Evolutionary conservation across 2,797 vertebrate genomes (phyloP), one percentile per base, ranked within the genome.

Genomic region (Diplodus puntazzo): DNA sequence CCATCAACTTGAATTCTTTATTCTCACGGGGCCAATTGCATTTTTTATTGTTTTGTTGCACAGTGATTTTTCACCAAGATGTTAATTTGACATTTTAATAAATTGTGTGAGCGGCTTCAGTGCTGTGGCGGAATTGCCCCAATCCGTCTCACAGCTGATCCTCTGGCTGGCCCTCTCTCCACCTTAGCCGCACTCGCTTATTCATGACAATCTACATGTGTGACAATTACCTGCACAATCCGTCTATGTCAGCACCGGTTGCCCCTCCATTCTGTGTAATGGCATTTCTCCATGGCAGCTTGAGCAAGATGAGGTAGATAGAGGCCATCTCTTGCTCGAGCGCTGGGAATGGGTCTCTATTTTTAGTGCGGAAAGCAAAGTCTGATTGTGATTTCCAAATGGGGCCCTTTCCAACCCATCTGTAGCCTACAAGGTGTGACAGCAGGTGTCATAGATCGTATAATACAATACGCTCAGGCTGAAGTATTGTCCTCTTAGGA

Each of bases 21-120:
- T 90, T 83, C 93, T 90, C 91, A 72, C 10, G 73, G 88, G 92
- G 84, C 87, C 91, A 87, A 93, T 95, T 92, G 86, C 86, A 87
- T 87, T 92, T 93, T 88, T 92, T 92, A 91, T 94, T 92, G 89
- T 94, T 94, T 87, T 92, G 91, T 91, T 88, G 85, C 92, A 76
- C 81, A 77, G 90, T 88, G 80, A 95, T 95, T 95, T 95, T 95
- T 96, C 94, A 94, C 92, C 83, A 70, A 76, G 84, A 93, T 94
- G 93, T 90, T 95, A 95, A 95, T 96, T 95, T 95, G 95, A 95
- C 94, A 95, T 95, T 94, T 93, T 93, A 95, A 96, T 96, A 95
- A 95, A 95, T 95, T 92, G 94, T 86, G 90, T 76, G 86, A 91
- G 89, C 81, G 2, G 90, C 92, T 79, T 69, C 72, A 48, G 82